Evolutionary conservation across 2,888 invertebrate species (phyloP).

Genomic region (Nemoura dubitans): DNA sequence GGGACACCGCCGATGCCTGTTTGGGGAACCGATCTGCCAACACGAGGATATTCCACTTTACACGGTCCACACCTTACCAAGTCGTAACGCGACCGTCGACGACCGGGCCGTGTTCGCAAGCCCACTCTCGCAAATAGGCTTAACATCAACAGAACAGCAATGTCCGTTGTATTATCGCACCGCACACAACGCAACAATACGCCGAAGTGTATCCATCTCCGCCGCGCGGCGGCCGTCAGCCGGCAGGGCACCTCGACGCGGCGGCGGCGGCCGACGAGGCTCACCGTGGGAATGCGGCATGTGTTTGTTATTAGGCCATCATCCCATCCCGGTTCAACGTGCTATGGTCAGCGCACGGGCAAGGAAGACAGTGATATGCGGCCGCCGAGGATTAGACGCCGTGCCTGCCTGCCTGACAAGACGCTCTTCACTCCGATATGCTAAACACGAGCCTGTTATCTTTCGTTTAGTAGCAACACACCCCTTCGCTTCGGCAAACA

Average conservation of each 20-base stretch:
- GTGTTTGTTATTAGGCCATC: constrained; percentile 14
- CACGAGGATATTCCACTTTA: neutral
- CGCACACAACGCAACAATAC: neutral
- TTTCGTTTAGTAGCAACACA: neutral
- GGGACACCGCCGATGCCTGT: neutral
- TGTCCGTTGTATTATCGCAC: too few relatives aligned
- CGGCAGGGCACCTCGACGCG: too few relatives aligned
- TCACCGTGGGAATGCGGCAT: neutral
- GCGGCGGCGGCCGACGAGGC: neutral
- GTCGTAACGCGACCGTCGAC: neutral
- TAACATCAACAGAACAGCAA: neutral
- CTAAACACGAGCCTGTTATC: neutral
- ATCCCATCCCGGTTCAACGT: constrained; percentile 33
- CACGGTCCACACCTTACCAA: neutral
- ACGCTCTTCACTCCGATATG: neutral
- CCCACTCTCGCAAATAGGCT: neutral
- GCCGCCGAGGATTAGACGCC: neutral
- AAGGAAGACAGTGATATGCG: neutral
- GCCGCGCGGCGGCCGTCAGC: neutral
- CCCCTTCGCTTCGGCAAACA: neutral
- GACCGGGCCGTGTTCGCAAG: neutral
- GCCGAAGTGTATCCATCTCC: neutral
- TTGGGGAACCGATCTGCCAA: neutral
- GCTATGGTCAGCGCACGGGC: neutral
- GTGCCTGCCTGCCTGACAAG: neutral